phyloP scores from a whole-genome alignment of 2,113 vertebrate genomes.

The Andinoacara biseriatus region DNA sequence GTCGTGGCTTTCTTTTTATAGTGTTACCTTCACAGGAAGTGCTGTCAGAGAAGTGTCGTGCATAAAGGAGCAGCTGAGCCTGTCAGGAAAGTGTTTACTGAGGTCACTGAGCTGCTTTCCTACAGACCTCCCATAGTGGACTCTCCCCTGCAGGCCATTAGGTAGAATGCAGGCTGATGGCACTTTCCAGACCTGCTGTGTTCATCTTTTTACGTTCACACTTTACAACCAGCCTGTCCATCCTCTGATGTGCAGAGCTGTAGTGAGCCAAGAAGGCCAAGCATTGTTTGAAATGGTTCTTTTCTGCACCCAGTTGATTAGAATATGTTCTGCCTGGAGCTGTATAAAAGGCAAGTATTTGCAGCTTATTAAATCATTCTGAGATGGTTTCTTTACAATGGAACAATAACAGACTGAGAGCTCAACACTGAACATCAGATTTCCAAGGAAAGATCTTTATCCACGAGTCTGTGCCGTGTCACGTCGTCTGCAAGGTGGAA shows the following conservation, averaged over 20 bases:
- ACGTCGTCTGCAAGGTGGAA: not conserved
- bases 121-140: not conserved
- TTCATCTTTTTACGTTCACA: not conserved
- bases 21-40: not conserved
- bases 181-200: not conserved
- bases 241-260: too few species aligned
- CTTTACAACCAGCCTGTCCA: not conserved
- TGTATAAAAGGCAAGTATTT: not conserved
- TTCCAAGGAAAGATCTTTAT: too few species aligned
- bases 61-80: not conserved
- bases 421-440: fast-evolving
- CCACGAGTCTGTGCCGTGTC: too few species aligned
- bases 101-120: not conserved
- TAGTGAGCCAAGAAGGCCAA: not conserved
- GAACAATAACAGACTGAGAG: fast-evolving
- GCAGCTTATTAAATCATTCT: not conserved
- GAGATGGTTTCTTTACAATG: not conserved
- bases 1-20: not conserved
- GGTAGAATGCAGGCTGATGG: not conserved
- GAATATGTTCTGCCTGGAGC: not conserved
- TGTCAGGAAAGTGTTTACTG: not conserved
- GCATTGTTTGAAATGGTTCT: not conserved
- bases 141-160: not conserved
- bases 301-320: not conserved
- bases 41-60: too few species aligned